Evolutionary conservation across 2,797 vertebrate genomes (phyloP), one percentile per base, ranked within the genome.

Genomic region (Odontamblyopus rebecca): DNA sequence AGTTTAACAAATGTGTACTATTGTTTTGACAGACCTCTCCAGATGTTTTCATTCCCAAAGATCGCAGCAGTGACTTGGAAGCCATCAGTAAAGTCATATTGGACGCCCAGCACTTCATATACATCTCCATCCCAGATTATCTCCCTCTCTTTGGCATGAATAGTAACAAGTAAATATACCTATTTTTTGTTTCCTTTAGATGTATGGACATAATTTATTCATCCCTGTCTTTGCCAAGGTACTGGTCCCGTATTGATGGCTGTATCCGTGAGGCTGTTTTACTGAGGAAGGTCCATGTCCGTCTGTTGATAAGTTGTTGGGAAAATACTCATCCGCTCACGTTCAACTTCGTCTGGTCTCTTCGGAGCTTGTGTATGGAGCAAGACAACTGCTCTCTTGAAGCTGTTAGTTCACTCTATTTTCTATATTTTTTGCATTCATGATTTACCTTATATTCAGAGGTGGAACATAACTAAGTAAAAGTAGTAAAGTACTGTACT

Each of bases 261-360:
- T 94, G 96, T 82, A 94, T 99, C 82, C 93, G 97, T 78, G 97
- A 98, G 90, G 97, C 96, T 0, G 84, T 97, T 78, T 93, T 98
- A 85, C 90, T 98, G 82, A 94, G 95, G 80, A 94, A 92, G 26
- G 94, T 99, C 83, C 95, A 92, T 82, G 95, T 99, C 30, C 95
- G 96, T 78, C 93, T 99, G 81, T 93, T 99, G 74, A 95, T 98
- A 84, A 96, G 97, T 86, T 97, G 96, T 89, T 95, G 96, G 91
- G 95, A 96, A 90, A 93, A 95, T 71, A 99, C 96, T 1, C 92
- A 98, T 81, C 96, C 96, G 0, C 95, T 98, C 56, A 97, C 95
- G 9, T 97, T 97, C 87, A 98, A 97, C 92, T 98, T 99, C 50
- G 86, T 98, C 86, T 97, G 96, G 38, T 99, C 97, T 83, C 94